Conservation (phyloP, 2,113 vertebrate species). For the Mesocricetus auratus region DNA sequence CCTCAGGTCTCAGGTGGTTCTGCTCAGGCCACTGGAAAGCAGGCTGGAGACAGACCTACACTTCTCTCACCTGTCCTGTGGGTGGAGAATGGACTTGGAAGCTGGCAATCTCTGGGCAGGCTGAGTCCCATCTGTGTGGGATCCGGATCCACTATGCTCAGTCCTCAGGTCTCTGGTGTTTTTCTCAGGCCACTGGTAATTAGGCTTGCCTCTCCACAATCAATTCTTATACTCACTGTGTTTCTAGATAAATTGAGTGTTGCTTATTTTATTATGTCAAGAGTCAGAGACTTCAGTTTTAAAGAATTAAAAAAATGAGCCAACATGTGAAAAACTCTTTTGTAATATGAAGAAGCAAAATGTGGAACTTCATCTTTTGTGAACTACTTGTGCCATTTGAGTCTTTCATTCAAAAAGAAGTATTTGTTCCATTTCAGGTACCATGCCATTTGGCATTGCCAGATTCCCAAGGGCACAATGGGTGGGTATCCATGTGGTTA, state of each 20-base stretch:
- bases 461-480: not conserved
- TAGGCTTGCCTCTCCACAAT: no score
- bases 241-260: not conserved
- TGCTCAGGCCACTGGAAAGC: no score
- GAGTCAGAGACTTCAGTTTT: not conserved
- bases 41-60: no score
- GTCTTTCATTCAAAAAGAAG: not conserved
- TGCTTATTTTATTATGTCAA: constrained; percentile 34
- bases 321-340: not conserved
- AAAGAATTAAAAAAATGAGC: constrained; percentile 22
- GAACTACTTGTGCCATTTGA: not conserved
- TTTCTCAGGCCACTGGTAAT: no score
- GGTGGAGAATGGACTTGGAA: no score
- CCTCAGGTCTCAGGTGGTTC: no score
- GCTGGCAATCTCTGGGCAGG: no score
- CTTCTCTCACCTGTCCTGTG: no score
- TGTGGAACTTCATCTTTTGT: not conserved
- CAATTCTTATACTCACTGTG: not conserved
- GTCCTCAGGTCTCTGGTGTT: no score
- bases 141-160: no score
- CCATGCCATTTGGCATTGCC: not conserved
- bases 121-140: no score
- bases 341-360: not conserved
- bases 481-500: not conserved
- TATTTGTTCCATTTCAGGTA: not conserved